Evolutionary conservation across 2,113 vertebrate genomes (phyloP).

Genomic region (Oryzias celebensis): DNA sequence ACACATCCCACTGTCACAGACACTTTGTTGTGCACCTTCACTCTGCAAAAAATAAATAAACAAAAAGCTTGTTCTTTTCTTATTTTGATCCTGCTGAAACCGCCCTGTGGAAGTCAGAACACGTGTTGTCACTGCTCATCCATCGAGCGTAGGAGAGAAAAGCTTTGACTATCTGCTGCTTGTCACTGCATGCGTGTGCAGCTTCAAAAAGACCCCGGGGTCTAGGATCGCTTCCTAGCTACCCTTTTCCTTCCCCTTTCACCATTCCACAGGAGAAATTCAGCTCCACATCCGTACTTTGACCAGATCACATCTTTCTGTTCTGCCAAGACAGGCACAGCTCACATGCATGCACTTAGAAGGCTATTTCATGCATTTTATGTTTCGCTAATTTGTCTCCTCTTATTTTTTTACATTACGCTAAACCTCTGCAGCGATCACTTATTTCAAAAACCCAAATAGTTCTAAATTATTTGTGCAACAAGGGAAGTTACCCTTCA

Average conservation of each 20-base stretch:
- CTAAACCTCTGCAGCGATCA: constrained; percentile 19
- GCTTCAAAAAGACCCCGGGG: constrained; percentile 46
- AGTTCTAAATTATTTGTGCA: constrained; percentile 30
- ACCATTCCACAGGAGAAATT: constrained; percentile 26
- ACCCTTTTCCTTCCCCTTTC: background rate
- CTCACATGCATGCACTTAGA: constrained; percentile 1
- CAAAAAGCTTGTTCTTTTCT: background rate
- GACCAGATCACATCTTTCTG: constrained; percentile 38
- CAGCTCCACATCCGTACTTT: constrained; percentile 16
- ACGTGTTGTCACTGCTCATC: constrained; percentile 61
- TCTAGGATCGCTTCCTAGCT: constrained; percentile 32
- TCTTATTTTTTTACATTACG: constrained; percentile 17
- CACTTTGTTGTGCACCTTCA: constrained; percentile 25
- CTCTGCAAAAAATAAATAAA: constrained; percentile 32
- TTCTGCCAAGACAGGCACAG: constrained; percentile 22
- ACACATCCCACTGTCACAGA: constrained; percentile 11
- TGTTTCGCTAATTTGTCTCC: constrained; percentile 2
- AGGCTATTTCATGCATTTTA: background rate
- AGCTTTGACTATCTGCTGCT: constrained; percentile 60
- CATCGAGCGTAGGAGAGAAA: constrained; percentile 54
- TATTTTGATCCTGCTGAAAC: constrained; percentile 18
- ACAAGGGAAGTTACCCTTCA: constrained; percentile 11
- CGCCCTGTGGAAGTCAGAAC: constrained; percentile 45
- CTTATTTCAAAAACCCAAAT: constrained; percentile 26
- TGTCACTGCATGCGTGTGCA: constrained; percentile 51